phyloP scores from a whole-genome alignment of 2,797 vertebrate genomes.

The Chiroxiphia lanceolata region DNA sequence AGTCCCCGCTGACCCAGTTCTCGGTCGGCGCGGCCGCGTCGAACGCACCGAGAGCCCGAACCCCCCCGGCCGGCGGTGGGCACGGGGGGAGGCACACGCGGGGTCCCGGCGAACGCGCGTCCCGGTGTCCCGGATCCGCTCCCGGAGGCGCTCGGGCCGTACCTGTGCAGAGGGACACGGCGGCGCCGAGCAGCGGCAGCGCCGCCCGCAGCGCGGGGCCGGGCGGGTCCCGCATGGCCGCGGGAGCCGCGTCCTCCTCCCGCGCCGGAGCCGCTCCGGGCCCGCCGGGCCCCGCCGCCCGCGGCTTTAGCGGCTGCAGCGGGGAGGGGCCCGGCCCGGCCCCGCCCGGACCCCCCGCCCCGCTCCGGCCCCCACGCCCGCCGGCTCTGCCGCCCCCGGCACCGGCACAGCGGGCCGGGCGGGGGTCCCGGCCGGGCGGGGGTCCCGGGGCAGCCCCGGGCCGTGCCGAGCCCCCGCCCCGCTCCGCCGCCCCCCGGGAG shows the following conservation, averaged over 20 bases:
- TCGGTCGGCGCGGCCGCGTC: not conserved
- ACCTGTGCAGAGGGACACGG: slow-evolving; percentile 72
- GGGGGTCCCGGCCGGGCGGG: no score
- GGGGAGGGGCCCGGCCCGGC: not conserved
- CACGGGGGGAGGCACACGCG: not conserved
- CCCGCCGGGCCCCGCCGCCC: not conserved
- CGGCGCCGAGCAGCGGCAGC: slow-evolving; percentile 61
- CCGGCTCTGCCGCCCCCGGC: not conserved
- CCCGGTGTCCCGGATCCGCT: not conserved
- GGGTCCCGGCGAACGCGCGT: accelerated
- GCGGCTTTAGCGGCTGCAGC: not conserved
- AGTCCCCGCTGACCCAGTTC: not conserved
- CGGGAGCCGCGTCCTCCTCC: not conserved
- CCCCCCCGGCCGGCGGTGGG: no score
- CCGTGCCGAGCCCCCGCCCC: no score
- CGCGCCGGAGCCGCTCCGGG: not conserved
- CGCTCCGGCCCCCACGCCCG: not conserved
- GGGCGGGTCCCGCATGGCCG: slow-evolving; percentile 54
- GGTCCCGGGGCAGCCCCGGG: not conserved
- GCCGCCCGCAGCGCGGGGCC: slow-evolving; percentile 14
- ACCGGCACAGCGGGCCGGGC: no score
- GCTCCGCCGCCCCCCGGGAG: not conserved
- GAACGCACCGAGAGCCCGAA: not conserved
- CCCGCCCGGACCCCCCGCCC: not conserved
- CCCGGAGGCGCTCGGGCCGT: not conserved